These are phyloP conservation scores for Ichneumon xanthorius DNA, from an alignment of 2,888 invertebrate species.

Conservation along the genomic window DNA sequence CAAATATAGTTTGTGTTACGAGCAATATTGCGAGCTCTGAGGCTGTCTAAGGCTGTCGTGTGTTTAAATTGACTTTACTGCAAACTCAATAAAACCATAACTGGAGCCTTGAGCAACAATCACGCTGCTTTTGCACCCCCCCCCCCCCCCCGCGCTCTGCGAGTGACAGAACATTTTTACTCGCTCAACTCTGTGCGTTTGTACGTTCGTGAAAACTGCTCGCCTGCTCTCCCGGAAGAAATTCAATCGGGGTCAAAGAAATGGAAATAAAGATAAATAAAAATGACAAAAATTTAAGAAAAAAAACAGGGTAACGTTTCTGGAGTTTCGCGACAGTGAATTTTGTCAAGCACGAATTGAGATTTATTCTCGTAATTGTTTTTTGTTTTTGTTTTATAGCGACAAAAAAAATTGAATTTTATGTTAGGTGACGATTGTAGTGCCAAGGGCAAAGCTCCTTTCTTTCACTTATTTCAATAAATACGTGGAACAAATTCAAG, in stretches of 20 bases:
- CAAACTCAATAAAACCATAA: too few relatives aligned
- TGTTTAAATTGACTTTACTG: too few relatives aligned
- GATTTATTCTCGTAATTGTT: not conserved
- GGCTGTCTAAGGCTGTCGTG: too few relatives aligned
- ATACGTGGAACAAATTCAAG: too few relatives aligned
- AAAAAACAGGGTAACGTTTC: not conserved
- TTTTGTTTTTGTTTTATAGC: not conserved
- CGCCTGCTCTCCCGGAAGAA: not conserved
- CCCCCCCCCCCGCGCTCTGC: not conserved
- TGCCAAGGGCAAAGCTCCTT: too few relatives aligned
- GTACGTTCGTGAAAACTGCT: not conserved
- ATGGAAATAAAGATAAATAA: too few relatives aligned
- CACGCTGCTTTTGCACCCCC: not conserved
- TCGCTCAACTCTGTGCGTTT: not conserved
- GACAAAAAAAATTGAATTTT: too few relatives aligned
- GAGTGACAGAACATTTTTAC: slow-evolving; percentile 21
- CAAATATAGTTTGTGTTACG: not conserved
- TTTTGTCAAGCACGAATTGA: not conserved
- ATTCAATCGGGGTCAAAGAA: not conserved
- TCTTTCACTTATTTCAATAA: too few relatives aligned
- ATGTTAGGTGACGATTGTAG: too few relatives aligned
- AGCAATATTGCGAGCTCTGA: too few relatives aligned
- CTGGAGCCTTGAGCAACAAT: too few relatives aligned
- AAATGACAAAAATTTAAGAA: not conserved
- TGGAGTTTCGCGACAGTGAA: not conserved